phyloP scores from a whole-genome alignment of 2,888 invertebrate genomes.

The Gisinianus flammeolus region DNA sequence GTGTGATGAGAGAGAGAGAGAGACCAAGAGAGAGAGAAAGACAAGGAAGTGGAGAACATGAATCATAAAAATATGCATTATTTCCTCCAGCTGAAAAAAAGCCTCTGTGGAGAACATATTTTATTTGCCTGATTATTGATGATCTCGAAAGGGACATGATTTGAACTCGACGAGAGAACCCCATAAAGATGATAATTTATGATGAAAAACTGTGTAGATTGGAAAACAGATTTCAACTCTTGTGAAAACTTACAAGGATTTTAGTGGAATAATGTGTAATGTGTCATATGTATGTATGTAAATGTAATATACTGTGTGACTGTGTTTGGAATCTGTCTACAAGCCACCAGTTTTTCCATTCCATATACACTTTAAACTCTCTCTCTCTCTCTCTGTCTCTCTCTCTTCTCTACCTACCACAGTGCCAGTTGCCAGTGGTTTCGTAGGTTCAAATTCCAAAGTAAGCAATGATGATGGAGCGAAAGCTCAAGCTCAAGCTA shows the following conservation, averaged over 20 bases:
- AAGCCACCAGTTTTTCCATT: not conserved
- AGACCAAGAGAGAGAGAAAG: too few species aligned
- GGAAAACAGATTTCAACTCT: too few species aligned
- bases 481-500: not conserved
- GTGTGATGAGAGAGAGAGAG: too few species aligned
- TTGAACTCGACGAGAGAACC: not conserved
- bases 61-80: too few species aligned
- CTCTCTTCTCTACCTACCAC: not conserved
- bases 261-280: too few species aligned
- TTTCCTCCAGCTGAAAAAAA: too few species aligned
- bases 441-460: constrained; percentile 7
- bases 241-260: too few species aligned
- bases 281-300: too few species aligned
- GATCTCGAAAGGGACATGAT: not conserved
- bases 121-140: constrained; percentile 4
- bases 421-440: not conserved
- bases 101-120: not conserved
- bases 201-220: not conserved
- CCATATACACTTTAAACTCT: too few species aligned
- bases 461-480: constrained; percentile 25
- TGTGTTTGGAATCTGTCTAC: not conserved
- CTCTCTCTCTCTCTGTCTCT: too few species aligned
- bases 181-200: constrained; percentile 6
- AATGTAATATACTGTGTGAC: too few species aligned
- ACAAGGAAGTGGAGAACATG: too few species aligned